Conservation (phyloP, 1,140 invertebrate genomes). For the Euura saliciscinereae region DNA sequence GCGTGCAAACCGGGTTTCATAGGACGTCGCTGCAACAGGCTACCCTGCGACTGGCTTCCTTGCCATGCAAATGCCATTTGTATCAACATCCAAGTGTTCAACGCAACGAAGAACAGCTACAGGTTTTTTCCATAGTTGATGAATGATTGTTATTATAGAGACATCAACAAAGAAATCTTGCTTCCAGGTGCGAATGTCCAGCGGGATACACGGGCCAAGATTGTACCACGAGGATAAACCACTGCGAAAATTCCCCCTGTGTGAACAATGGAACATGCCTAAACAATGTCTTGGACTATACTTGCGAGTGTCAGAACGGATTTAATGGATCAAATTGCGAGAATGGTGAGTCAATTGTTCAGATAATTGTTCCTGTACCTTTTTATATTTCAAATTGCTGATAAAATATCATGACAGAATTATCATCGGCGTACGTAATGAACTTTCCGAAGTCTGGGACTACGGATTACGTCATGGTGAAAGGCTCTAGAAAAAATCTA, state of each 20-base stretch:
- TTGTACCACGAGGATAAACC: constrained; percentile 58
- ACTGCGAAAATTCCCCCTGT: constrained; percentile 63
- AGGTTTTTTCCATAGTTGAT: constrained; percentile 29
- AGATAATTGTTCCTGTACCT: neutral
- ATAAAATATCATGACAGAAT: constrained; percentile 38
- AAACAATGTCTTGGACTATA: constrained; percentile 43
- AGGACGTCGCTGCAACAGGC: constrained; percentile 61
- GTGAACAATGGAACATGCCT: constrained; percentile 62
- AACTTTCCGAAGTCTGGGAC: constrained; percentile 62
- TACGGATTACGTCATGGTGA: constrained; percentile 61
- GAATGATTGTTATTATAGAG: no score
- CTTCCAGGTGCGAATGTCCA: constrained; percentile 60
- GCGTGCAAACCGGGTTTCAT: constrained; percentile 64
- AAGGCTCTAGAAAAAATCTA: constrained; percentile 52
- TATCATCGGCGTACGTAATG: constrained; percentile 60
- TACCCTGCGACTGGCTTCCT: constrained; percentile 64
- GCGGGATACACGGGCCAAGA: constrained; percentile 58
- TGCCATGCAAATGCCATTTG: constrained; percentile 62
- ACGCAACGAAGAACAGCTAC: constrained; percentile 50
- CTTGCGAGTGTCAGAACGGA: constrained; percentile 49
- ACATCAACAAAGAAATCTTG: constrained; percentile 14
- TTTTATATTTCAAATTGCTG: no score
- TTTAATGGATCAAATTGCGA: constrained; percentile 56
- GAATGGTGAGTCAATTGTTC: constrained; percentile 35
- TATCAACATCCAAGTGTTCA: constrained; percentile 50